Conservation (phyloP, 2,113 vertebrate genomes). For the Paramormyrops kingsleyae region DNA sequence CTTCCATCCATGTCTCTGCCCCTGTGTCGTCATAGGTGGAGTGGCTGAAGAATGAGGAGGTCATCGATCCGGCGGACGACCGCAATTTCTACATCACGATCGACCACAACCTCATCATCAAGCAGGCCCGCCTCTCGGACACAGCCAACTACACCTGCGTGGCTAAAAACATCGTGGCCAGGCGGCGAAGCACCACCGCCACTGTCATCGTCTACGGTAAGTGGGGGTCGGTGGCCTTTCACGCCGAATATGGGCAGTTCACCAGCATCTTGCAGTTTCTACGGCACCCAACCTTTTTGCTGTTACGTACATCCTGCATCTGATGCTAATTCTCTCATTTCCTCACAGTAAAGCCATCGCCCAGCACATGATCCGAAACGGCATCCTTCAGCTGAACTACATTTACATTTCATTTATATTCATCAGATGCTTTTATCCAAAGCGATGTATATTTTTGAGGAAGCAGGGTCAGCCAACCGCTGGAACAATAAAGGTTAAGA, state of each 20-base stretch:
- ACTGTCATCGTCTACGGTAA: constrained; percentile 90
- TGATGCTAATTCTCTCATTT: background rate
- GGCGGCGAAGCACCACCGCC: constrained; percentile 82
- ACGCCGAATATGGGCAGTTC: background rate
- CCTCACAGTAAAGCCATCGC: background rate
- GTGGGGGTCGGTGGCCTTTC: constrained; percentile 17
- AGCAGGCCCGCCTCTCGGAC: constrained; percentile 89
- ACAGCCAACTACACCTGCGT: constrained; percentile 93
- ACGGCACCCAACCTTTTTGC: background rate
- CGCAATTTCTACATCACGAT: constrained; percentile 94
- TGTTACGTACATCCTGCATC: background rate
- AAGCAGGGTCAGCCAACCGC: background rate
- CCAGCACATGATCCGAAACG: background rate
- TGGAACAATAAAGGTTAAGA: background rate
- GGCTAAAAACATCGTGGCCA: constrained; percentile 92
- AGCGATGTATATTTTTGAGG: background rate
- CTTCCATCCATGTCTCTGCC: background rate
- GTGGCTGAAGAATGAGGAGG: constrained; percentile 89
- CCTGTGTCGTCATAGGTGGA: constrained; percentile 67
- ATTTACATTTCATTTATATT: background rate
- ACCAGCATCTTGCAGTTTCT: background rate
- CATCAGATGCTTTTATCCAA: background rate
- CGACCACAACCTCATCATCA: constrained; percentile 94
- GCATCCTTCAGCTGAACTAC: background rate
- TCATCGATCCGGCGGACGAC: constrained; percentile 86